Percentiles rank a stretch among this genome's conserved stretches.
phyloP scores from a whole-genome alignment of 2,888 invertebrate genomes.

The Heliconius ethilla region DNA sequence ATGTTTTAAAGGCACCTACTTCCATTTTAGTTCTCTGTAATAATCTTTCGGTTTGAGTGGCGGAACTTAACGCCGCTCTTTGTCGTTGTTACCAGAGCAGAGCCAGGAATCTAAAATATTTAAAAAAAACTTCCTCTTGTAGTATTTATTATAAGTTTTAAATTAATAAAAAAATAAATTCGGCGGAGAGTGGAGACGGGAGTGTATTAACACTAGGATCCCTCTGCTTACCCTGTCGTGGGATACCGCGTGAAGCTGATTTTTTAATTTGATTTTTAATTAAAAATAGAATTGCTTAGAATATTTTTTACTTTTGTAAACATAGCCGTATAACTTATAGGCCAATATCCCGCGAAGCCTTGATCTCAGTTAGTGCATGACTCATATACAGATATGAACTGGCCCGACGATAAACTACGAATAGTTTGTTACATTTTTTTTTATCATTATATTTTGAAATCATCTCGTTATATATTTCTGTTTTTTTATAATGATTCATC shows the following conservation, averaged over 20 bases:
- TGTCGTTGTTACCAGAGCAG: neutral
- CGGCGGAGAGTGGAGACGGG: too few relatives aligned
- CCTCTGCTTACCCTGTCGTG: too few relatives aligned
- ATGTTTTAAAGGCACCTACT: neutral
- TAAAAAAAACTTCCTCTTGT: too few relatives aligned
- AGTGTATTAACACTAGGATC: too few relatives aligned
- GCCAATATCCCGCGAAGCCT: constrained; percentile 64
- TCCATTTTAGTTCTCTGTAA: neutral
- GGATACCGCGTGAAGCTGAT: too few relatives aligned
- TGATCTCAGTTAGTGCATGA: constrained; percentile 54
- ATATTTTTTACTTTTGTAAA: constrained; percentile 6
- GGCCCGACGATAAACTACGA: constrained; percentile 23
- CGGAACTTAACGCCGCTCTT: neutral
- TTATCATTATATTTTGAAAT: constrained; percentile 11
- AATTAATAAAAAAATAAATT: too few relatives aligned
- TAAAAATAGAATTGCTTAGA: neutral
- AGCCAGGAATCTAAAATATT: neutral
- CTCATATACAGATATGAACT: constrained; percentile 42
- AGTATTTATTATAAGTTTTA: too few relatives aligned
- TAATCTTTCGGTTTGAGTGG: neutral
- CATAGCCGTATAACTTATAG: constrained; percentile 49
- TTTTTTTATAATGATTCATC: too few relatives aligned
- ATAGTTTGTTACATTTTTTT: constrained; percentile 21
- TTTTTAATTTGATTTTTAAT: too few relatives aligned
- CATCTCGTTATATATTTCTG: neutral